Conservation (phyloP, 2,888 invertebrate genomes). For the Meliscaeva auricollis region DNA sequence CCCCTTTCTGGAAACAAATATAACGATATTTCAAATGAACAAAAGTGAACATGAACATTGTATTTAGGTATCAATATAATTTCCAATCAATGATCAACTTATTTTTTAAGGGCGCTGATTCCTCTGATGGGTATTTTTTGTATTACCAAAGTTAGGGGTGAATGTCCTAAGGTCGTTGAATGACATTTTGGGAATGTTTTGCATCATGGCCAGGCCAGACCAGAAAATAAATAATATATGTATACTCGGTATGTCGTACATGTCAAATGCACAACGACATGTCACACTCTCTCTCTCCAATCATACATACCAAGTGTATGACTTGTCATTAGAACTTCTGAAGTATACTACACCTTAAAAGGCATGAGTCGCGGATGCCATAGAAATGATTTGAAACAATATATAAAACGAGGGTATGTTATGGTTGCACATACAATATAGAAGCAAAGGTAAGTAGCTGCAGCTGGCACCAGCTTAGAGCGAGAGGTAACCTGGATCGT, state of each 20-base stretch:
- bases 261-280: constrained; percentile 17
- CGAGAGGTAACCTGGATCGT: constrained; percentile 64
- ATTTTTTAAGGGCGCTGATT: neutral
- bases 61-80: constrained; percentile 4
- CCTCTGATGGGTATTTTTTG: neutral
- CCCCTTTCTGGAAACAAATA: constrained; percentile 19
- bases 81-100: constrained; percentile 12
- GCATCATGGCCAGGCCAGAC: constrained; percentile 10
- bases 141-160: constrained; percentile 26
- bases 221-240: neutral
- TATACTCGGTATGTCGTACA: too few relatives aligned
- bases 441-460: constrained; percentile 30
- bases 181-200: constrained; percentile 41
- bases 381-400: constrained; percentile 58
- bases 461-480: constrained; percentile 62
- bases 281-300: constrained; percentile 11
- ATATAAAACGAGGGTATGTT: constrained; percentile 42
- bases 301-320: constrained; percentile 32
- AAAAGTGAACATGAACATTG: neutral
- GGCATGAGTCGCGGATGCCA: constrained; percentile 59
- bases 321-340: constrained; percentile 61
- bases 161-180: constrained; percentile 45
- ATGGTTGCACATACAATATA: constrained; percentile 47
- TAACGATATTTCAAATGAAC: neutral
- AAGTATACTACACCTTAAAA: constrained; percentile 31